These are phyloP conservation scores for Adrianichthys oophorus DNA, from an alignment of 2,797 vertebrate species.

Conservation along the genomic window DNA sequence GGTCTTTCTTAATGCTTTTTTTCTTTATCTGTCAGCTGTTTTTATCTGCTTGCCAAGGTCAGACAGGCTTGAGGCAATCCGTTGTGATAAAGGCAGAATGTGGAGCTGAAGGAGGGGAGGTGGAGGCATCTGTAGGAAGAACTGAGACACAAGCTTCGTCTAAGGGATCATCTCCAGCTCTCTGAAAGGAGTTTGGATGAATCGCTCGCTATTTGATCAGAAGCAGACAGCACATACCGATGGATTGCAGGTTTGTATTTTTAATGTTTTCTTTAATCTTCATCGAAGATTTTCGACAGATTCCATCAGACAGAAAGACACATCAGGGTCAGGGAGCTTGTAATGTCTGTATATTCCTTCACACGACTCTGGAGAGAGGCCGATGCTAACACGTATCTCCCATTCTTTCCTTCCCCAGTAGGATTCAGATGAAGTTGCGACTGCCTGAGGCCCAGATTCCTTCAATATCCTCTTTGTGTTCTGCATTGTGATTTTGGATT, in stretches of 20 bases:
- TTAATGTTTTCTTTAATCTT: constrained; percentile 45
- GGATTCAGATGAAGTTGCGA: constrained; percentile 52
- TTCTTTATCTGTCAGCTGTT: constrained; percentile 68
- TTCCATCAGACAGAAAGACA: constrained; percentile 11
- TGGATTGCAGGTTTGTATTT: constrained; percentile 15
- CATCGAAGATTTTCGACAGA: constrained; percentile 19
- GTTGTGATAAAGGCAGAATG: constrained; percentile 66
- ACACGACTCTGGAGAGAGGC: constrained; percentile 47
- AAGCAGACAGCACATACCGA: constrained; percentile 37
- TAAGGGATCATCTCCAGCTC: constrained; percentile 42
- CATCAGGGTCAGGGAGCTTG: constrained; percentile 30
- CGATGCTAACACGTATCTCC: constrained; percentile 40
- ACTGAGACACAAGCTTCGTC: constrained; percentile 39
- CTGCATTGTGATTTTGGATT: constrained; percentile 44
- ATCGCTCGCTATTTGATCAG: constrained; percentile 35
- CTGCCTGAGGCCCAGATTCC: constrained; percentile 42
- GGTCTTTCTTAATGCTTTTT: constrained; percentile 30
- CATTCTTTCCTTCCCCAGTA: constrained; percentile 20
- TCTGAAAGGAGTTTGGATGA: background rate
- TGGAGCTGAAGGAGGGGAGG: constrained; percentile 22
- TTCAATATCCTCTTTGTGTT: constrained; percentile 50
- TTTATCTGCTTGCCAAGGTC: constrained; percentile 77
- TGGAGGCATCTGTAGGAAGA: constrained; percentile 1
- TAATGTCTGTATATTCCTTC: constrained; percentile 56
- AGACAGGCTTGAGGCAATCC: constrained; percentile 72